Base-by-base conservation (phyloP, 1,140 invertebrate genomes). In the Drosophila sechellia region DNA sequence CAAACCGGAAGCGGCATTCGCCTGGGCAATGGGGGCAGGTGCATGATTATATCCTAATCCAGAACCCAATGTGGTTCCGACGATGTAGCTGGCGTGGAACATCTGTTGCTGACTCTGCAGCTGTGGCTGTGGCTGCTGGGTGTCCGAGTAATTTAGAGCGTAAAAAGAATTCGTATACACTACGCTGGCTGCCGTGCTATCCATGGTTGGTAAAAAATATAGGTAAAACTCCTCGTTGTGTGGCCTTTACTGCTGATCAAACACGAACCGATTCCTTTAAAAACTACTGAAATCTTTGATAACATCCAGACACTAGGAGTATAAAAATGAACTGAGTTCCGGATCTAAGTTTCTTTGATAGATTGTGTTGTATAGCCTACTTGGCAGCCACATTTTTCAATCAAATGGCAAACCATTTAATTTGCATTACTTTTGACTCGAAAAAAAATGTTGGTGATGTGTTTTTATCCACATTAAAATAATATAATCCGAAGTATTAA, bases 241-340 rank as follows among this genome's bases (percentile, higher is more conserved):
- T n/a, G 49, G 49, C 27, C 12, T 63, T 60, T 61, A 64, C 58
- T 61, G 60, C 58, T 57, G 42, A 72, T 81, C 65, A 43, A 53
- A 85, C 55, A 73, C 78, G 78, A 86, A 86, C 83, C 65, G 79
- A 60, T 81, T 86, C 61, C 76, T 81, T 83, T 65, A 75, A 87
- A 85, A 83, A 76, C 65, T 72, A 87, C 65, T 86, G 75, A 87
- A 68, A 76, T 60, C 49, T 77, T 69, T 57, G 46, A 39, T 45
- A 37, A 45, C 42, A 55, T 25, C 42, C 40, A 49, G 59, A 22
- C 6, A 54, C 48, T 49, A 37, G 6, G 15, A 49, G 42, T 42
- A 43, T 13, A 52, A 37, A 48, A 54, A 50, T 45, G 27, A 57
- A 70, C 64, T 56, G 64, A 70, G 4, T 10, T 70, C 17, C 22